These are phyloP conservation scores for Actinia equina DNA, from an alignment of 64 coral and sea anemone species.

Conservation along the genomic window DNA sequence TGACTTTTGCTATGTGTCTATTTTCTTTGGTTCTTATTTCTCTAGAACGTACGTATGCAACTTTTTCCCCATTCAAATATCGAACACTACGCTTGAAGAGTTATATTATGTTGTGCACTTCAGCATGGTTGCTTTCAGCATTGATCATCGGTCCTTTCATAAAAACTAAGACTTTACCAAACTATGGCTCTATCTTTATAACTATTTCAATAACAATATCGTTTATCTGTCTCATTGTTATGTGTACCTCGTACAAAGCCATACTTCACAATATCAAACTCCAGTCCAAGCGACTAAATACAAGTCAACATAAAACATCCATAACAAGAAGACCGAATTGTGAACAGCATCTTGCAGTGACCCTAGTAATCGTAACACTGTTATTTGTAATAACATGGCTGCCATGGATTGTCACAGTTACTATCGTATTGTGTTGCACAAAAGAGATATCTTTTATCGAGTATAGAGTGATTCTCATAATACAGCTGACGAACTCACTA, in stretches of 20 bases:
- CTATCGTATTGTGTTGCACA: neutral
- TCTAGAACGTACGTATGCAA: neutral
- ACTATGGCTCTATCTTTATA: neutral
- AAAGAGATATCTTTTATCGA: neutral
- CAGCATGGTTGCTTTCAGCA: neutral
- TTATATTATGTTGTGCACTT: neutral
- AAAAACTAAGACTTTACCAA: neutral
- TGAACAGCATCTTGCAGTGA: neutral
- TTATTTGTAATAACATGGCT: neutral
- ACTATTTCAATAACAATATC: too few relatives aligned
- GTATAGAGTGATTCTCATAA: neutral
- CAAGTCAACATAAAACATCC: neutral
- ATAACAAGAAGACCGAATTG: neutral
- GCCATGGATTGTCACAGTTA: neutral
- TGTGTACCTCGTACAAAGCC: neutral
- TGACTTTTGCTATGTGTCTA: neutral
- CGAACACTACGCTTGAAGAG: neutral
- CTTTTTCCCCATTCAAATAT: neutral
- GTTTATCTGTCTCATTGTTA: neutral
- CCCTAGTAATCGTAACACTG: neutral
- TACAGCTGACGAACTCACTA: neutral
- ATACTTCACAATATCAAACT: neutral
- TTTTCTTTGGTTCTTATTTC: neutral
- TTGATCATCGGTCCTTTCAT: neutral
- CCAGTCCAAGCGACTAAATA: neutral